A percentile compares a stretch with the other conserved stretches of the same genome.
Evolutionary conservation across 2,113 vertebrate genomes (phyloP).

Genomic region (Paracanthobrama guichenoti): DNA sequence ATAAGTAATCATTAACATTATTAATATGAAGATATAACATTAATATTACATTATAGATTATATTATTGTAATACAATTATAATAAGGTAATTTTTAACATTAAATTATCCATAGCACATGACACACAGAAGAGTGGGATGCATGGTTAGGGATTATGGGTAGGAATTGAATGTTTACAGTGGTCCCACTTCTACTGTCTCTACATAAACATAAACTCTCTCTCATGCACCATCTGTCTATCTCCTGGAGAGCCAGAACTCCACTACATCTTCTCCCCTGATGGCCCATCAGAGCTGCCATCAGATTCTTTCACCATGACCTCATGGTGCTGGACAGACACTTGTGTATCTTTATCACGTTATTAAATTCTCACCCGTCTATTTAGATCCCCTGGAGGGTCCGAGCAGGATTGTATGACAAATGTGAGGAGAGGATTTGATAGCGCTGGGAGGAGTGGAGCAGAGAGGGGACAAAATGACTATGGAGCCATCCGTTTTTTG

Average conservation of each 20-base stretch:
- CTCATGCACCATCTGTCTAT: conserved; percentile 13
- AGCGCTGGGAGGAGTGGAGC: conserved; percentile 17
- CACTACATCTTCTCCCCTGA: conserved; percentile 50
- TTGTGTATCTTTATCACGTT: conserved; percentile 80
- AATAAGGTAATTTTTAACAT: too few species aligned
- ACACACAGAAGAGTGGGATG: not conserved
- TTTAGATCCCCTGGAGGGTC: conserved; percentile 73
- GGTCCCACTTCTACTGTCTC: not conserved
- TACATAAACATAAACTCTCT: conserved; percentile 24
- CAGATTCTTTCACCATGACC: conserved; percentile 76
- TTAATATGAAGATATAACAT: not conserved
- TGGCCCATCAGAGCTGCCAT: conserved; percentile 62
- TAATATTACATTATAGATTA: not conserved
- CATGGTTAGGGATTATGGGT: not conserved
- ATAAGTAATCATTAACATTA: not conserved
- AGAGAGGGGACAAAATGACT: not conserved
- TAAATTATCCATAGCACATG: not conserved
- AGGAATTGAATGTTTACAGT: not conserved
- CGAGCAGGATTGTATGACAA: conserved; percentile 66
- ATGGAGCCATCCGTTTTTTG: conserved; percentile 2
- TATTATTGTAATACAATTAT: not conserved
- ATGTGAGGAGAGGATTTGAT: conserved; percentile 40
- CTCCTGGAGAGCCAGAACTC: conserved; percentile 56
- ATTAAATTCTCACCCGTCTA: conserved; percentile 80
- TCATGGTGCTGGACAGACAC: conserved; percentile 76